These are phyloP conservation scores for Thunnus maccoyii DNA, from an alignment of 2,113 vertebrate genomes.

Conservation along the genomic window DNA sequence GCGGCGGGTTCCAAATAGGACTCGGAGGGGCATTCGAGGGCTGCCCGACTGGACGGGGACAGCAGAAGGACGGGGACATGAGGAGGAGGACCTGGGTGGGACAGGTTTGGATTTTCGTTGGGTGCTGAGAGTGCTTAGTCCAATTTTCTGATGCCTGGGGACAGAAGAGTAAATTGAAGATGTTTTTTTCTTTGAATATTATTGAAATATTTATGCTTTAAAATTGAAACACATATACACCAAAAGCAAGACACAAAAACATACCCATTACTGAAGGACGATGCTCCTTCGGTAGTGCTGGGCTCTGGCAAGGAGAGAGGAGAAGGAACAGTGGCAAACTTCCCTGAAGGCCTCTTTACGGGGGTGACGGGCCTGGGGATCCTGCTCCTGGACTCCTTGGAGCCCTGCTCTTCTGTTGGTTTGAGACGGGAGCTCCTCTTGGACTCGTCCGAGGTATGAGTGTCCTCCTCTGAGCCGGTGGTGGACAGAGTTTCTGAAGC, in stretches of 20 bases:
- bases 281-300: slow-evolving; percentile 60
- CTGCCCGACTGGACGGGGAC: slow-evolving; percentile 80
- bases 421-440: slow-evolving; percentile 80
- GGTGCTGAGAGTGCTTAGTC: slow-evolving; percentile 47
- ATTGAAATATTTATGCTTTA: not conserved
- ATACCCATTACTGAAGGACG: slow-evolving; percentile 66
- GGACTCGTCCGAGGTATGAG: slow-evolving; percentile 88
- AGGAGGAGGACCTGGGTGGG: slow-evolving; percentile 70
- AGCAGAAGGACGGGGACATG: slow-evolving; percentile 49
- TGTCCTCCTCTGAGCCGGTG: slow-evolving; percentile 94
- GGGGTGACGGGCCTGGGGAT: slow-evolving; percentile 91
- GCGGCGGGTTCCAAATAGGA: slow-evolving; percentile 83
- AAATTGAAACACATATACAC: not conserved
- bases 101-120: slow-evolving; percentile 73
- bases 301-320: slow-evolving; percentile 36
- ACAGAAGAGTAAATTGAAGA: slow-evolving; percentile 26
- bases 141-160: slow-evolving; percentile 85
- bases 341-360: slow-evolving; percentile 68
- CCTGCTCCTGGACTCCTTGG: slow-evolving; percentile 84
- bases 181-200: not conserved
- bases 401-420: slow-evolving; percentile 75
- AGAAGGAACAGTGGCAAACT: slow-evolving; percentile 42
- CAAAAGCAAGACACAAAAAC: not conserved
- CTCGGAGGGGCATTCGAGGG: slow-evolving; percentile 81
- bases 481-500: slow-evolving; percentile 91